phyloP scores from a whole-genome alignment of 2,888 invertebrate genomes.

The Steinernema scapterisci region DNA sequence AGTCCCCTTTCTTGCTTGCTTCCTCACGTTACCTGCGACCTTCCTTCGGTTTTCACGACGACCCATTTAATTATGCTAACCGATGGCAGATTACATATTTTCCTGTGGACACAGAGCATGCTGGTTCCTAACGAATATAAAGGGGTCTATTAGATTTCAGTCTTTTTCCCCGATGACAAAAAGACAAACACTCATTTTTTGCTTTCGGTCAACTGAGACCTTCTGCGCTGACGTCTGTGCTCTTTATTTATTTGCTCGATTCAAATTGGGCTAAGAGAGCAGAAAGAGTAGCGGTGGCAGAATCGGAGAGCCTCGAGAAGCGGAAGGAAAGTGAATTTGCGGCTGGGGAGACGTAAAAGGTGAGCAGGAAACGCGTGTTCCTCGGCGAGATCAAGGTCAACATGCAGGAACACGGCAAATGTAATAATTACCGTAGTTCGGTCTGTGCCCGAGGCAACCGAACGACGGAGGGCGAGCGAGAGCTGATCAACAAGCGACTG shows the following conservation, averaged over 20 bases:
- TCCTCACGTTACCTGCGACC: not conserved
- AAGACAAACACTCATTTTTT: conserved; percentile 27
- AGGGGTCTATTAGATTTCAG: conserved; percentile 27
- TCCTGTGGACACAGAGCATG: not conserved
- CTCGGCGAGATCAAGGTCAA: conserved; percentile 17
- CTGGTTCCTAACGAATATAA: not conserved
- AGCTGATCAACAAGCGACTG: conserved; percentile 2
- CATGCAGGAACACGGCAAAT: conserved; percentile 9
- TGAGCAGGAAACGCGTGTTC: not conserved
- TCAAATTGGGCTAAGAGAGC: conserved; percentile 14
- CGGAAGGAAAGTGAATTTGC: not conserved
- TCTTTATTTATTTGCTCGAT: not conserved
- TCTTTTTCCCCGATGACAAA: conserved; percentile 1
- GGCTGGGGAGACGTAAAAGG: not conserved
- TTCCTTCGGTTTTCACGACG: not conserved
- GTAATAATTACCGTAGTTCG: conserved; percentile 6
- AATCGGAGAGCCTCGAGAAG: not conserved
- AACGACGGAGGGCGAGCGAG: conserved; percentile 7
- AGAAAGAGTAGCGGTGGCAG: not conserved
- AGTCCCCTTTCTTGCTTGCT: not conserved
- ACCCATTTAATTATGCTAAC: conserved; percentile 6
- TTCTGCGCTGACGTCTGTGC: not conserved
- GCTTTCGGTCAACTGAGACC: not conserved
- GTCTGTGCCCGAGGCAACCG: conserved; percentile 21
- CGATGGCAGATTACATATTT: not conserved